Evolutionary conservation across 1,140 invertebrate species (phyloP), one percentile per base, ranked within the genome.

Genomic region (Drosophila lacteicornis): DNA sequence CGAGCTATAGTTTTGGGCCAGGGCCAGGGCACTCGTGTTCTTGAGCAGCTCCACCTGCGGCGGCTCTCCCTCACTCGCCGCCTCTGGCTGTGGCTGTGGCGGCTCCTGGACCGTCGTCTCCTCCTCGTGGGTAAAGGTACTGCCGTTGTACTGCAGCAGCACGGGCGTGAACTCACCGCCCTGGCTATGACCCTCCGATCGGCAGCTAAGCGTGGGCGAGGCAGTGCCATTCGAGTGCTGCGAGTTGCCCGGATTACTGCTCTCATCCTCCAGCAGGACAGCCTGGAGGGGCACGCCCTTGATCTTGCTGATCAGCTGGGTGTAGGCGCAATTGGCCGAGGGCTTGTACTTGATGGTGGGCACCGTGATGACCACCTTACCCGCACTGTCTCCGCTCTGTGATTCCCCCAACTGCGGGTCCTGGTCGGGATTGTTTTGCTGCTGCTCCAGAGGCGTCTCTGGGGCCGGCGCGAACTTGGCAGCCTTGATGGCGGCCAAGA

Each of bases 251-350:
- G 70, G 56, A 51, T 53, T 79, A 17, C 56, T 67, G 13, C 51
- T 17, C n/a, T 90, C 91, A 22, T 91, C 90, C 27, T 92, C 88
- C 46, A 85, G 55, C 11, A 91, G 40, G 0, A 92, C 80, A 2
- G 93, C 79, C 17, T 93, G 93, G 7, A 94, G 93, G 65, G 94
- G 95, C 75, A 95, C 95, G n/a, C 96, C 96, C 68, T 96, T 96
- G 70, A 97, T 97, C 92, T 96, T 96, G 80, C 95, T 97, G 17
- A 97, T 96, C 49, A 97, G 93, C 94, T 97, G 96, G 13, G 96
- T 97, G 92, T 98, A 98, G 47, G 97, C 95, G 93, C 96, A 97
- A 93, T 97, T 96, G 0, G 96, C 95, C 8, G 96, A 96, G 33
- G 96, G 96, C 87, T 96, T 96, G 92, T 97, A 97, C 57, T 95